A percentile compares a stretch with the other conserved stretches of the same genome.
phyloP scores from a whole-genome alignment of 1,140 invertebrate species.

The Paraescarpia echinospica region DNA sequence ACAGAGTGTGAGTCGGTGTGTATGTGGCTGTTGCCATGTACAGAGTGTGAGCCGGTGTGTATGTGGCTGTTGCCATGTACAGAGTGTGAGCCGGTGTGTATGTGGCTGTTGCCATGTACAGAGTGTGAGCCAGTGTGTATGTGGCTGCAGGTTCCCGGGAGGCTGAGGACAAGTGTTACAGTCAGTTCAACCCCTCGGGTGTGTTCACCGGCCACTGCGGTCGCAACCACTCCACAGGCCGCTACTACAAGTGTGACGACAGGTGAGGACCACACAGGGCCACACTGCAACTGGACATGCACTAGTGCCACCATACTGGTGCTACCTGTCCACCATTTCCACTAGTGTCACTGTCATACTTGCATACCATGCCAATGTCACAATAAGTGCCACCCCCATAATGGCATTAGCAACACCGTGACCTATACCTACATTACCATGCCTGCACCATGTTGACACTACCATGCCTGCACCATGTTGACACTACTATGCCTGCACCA shows the following conservation, averaged over 20 bases:
- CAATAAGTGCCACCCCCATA: too few relatives aligned
- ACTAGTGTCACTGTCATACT: not conserved
- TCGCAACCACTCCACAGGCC: constrained; percentile 9
- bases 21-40: too few relatives aligned
- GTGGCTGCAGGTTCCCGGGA: not conserved
- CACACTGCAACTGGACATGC: too few relatives aligned
- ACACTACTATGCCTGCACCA: not conserved
- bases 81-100: too few relatives aligned
- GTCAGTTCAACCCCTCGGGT: constrained; percentile 20
- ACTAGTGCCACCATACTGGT: not conserved
- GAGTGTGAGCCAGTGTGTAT: not conserved
- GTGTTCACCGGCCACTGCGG: constrained; percentile 27
- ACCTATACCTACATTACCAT: not conserved
- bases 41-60: too few relatives aligned
- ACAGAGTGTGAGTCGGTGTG: too few relatives aligned
- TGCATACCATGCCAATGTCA: too few relatives aligned
- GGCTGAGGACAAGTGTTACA: constrained; percentile 22
- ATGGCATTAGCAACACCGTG: not conserved
- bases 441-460: too few relatives aligned
- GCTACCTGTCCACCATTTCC: not conserved
- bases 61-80: too few relatives aligned
- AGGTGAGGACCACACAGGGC: constrained; percentile 14
- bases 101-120: too few relatives aligned
- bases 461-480: not conserved
- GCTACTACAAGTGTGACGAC: constrained; percentile 17